Conservation (phyloP, 2,888 invertebrate species). For the Agriotes lineatus region DNA sequence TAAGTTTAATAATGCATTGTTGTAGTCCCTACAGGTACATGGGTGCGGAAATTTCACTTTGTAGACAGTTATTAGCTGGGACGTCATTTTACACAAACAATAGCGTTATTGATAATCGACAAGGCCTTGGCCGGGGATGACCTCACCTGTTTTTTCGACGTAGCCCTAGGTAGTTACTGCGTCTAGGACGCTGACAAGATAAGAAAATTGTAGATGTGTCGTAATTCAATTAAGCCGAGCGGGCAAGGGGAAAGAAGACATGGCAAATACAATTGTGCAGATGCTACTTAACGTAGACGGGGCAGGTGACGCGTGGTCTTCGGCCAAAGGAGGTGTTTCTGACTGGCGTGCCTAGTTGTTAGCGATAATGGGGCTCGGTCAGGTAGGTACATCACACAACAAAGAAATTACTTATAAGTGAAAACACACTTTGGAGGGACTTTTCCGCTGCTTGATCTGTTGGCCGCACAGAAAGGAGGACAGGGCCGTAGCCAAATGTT, state of each 20-base stretch:
- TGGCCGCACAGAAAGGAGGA: too few species aligned
- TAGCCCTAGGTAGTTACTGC: too few species aligned
- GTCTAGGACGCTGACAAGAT: too few species aligned
- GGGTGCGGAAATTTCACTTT: too few species aligned
- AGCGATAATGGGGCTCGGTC: constrained; percentile 42
- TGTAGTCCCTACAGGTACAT: too few species aligned
- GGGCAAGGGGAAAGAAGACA: not conserved
- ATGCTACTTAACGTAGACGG: constrained; percentile 30
- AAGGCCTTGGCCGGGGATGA: too few species aligned
- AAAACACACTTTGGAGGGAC: constrained; percentile 36
- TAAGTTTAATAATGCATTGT: too few species aligned
- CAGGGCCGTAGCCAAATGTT: too few species aligned
- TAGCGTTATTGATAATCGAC: too few species aligned
- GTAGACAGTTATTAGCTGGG: too few species aligned
- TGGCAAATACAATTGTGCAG: not conserved
- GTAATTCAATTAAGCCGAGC: not conserved
- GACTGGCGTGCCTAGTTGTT: constrained; percentile 43
- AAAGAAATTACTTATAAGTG: constrained; percentile 44
- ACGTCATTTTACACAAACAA: too few species aligned
- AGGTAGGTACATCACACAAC: constrained; percentile 41
- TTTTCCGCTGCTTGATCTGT: constrained; percentile 38
- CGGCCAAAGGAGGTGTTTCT: constrained; percentile 40
- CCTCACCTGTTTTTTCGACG: too few species aligned
- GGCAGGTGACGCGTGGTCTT: constrained; percentile 45
- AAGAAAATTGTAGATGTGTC: not conserved